These are phyloP conservation scores for Thalassophryne amazonica DNA, from an alignment of 2,797 vertebrate species.

Conservation along the genomic window DNA sequence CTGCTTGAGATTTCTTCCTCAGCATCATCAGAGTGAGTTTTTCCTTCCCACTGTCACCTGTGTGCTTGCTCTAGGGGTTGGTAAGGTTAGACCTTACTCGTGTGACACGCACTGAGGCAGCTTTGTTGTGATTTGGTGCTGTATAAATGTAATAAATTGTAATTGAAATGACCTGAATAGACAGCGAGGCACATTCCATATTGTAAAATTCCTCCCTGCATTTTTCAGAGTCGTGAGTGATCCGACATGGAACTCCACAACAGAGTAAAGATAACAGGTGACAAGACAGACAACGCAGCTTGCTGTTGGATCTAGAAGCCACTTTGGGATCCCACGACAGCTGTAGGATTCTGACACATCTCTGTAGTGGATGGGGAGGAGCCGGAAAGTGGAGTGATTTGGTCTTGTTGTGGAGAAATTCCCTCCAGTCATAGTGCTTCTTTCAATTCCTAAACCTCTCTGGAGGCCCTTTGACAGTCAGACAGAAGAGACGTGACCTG, in stretches of 20 bases:
- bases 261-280: constrained; percentile 71
- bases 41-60: no score
- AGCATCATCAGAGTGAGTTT: no score
- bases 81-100: no score
- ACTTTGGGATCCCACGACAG: constrained; percentile 70
- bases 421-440: constrained; percentile 57
- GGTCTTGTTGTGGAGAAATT: constrained; percentile 66
- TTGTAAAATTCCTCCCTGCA: constrained; percentile 38
- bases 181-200: constrained; percentile 35
- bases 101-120: no score
- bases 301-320: constrained; percentile 58
- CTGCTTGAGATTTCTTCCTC: no score
- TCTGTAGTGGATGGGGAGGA: constrained; percentile 44
- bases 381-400: constrained; percentile 63
- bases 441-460: constrained; percentile 61
- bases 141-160: no score
- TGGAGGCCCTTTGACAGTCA: constrained; percentile 70
- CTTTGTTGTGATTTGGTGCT: no score
- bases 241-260: constrained; percentile 48
- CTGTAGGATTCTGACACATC: constrained; percentile 65
- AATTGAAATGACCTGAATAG: constrained; percentile 31
- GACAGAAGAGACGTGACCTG: constrained; percentile 74
- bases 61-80: no score
- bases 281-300: constrained; percentile 64
- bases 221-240: constrained; percentile 59